Evolutionary conservation across 1,140 invertebrate genomes (phyloP).

Genomic region (Ceratitis capitata): DNA sequence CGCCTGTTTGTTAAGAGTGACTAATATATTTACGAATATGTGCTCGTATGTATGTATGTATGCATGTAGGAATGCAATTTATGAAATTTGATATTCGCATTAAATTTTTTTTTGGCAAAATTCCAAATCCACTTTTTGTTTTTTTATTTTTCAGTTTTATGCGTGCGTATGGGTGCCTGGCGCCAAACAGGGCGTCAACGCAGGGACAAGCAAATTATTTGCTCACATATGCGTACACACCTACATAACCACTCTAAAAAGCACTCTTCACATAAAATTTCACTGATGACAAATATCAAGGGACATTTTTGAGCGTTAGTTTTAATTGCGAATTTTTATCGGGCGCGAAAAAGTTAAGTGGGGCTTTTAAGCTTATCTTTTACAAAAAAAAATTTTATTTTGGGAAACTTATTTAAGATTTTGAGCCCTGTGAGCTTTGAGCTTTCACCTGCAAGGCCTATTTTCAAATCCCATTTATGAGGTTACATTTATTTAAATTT

Average conservation of each 20-base stretch:
- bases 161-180: not conserved
- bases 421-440: too few species aligned
- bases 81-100: constrained; percentile 8
- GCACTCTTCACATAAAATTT: too few species aligned
- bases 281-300: not conserved
- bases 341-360: too few species aligned
- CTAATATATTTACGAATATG: too few species aligned
- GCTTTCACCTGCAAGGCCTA: too few species aligned
- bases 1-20: not conserved
- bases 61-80: not conserved
- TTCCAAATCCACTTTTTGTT: not conserved
- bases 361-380: too few species aligned
- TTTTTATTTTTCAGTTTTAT: not conserved
- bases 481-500: too few species aligned
- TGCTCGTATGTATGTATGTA: not conserved
- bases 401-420: too few species aligned
- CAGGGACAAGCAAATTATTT: not conserved
- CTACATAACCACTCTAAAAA: too few species aligned
- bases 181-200: constrained; percentile 3
- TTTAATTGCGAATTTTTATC: not conserved
- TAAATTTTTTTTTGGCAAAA: not conserved
- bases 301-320: not conserved
- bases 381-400: too few species aligned
- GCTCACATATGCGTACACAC: too few species aligned
- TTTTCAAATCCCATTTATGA: too few species aligned